These are phyloP conservation scores for Tethea ocularis DNA, from an alignment of 2,888 invertebrate species.

Conservation along the genomic window DNA sequence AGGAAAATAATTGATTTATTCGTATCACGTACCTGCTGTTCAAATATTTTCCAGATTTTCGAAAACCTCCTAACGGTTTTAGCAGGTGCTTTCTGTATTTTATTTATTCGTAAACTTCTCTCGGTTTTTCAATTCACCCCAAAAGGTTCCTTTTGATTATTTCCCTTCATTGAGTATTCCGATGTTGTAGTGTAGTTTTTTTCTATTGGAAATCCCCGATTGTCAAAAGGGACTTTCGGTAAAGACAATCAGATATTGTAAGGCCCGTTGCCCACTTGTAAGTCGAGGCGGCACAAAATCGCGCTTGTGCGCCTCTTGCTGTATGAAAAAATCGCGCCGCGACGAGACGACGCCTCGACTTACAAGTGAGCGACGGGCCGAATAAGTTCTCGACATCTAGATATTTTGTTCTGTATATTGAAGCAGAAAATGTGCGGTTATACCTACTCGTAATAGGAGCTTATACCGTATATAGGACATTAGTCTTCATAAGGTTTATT, in stretches of 20 bases:
- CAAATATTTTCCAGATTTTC: constrained; percentile 33
- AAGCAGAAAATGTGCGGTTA: too few relatives aligned
- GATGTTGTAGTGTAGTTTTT: constrained; percentile 37
- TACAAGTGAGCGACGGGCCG: too few relatives aligned
- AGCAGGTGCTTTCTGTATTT: constrained; percentile 47
- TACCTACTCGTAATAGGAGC: too few relatives aligned
- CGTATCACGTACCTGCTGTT: constrained; percentile 30
- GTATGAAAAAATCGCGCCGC: too few relatives aligned
- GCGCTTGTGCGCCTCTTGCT: too few relatives aligned
- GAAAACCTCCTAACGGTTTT: constrained; percentile 30
- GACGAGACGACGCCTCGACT: too few relatives aligned
- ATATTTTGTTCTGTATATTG: too few relatives aligned
- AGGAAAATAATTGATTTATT: constrained; percentile 20
- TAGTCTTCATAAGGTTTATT: too few relatives aligned
- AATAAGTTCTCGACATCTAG: too few relatives aligned
- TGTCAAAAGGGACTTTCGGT: not conserved
- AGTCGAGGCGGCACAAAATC: too few relatives aligned
- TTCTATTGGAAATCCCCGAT: not conserved
- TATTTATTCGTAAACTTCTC: constrained; percentile 42
- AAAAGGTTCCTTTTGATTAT: constrained; percentile 40
- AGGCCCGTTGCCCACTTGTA: not conserved
- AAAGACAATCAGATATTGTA: not conserved
- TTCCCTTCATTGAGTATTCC: constrained; percentile 48
- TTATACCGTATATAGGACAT: too few relatives aligned
- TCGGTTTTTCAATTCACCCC: constrained; percentile 51